Percentiles rank a stretch among this genome's conserved stretches.
Conservation (phyloP, 2,113 vertebrate genomes). For the Esox niger region DNA sequence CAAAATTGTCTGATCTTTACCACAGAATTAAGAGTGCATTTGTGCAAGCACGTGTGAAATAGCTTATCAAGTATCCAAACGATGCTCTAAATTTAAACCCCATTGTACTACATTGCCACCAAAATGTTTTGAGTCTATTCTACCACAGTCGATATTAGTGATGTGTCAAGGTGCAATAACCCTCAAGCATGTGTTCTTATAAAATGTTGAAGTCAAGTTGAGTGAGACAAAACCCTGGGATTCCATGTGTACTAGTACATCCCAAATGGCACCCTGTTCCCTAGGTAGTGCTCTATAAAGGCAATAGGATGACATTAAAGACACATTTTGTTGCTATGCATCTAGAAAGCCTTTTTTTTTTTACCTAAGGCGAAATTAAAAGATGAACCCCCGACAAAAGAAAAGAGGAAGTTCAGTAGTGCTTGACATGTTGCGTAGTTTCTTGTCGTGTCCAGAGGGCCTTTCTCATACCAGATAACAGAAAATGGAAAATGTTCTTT, state of each 20-base stretch:
- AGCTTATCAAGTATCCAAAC: background rate
- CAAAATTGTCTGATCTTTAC: background rate
- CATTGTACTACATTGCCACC: too few relatives aligned
- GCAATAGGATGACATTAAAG: too few relatives aligned
- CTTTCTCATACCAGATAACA: background rate
- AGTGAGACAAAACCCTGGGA: constrained; percentile 10
- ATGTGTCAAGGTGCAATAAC: background rate
- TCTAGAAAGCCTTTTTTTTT: too few relatives aligned
- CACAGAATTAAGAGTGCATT: background rate
- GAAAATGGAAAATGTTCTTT: too few relatives aligned
- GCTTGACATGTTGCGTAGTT: constrained; percentile 31
- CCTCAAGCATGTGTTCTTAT: background rate
- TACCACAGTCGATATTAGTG: background rate
- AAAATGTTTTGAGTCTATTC: constrained; percentile 17
- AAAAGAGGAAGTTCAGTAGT: constrained; percentile 6
- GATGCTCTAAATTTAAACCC: background rate
- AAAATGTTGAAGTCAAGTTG: background rate
- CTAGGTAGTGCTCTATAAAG: too few relatives aligned
- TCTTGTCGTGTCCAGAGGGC: constrained; percentile 25
- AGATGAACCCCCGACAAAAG: background rate
- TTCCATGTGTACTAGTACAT: background rate
- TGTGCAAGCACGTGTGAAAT: constrained; percentile 1
- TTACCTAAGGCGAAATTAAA: too few relatives aligned
- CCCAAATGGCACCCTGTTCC: too few relatives aligned
- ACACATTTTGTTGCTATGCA: too few relatives aligned